Conservation (phyloP, 2,113 vertebrate species). For the Ceyx margarethae region DNA sequence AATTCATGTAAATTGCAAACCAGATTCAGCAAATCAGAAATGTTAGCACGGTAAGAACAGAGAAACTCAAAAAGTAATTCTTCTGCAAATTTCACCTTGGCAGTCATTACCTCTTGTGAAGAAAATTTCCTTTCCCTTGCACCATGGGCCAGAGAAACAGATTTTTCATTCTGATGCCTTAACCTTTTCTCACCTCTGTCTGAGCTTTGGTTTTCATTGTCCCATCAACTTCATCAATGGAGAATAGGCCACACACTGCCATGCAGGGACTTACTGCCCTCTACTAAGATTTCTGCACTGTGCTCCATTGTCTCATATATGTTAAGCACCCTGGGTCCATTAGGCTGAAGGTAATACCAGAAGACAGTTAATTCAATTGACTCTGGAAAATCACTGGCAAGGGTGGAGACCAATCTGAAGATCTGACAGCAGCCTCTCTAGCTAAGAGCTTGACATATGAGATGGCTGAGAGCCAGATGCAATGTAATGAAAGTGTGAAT, state of each 20-base stretch:
- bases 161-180: neutral
- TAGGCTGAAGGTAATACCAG: neutral
- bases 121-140: neutral
- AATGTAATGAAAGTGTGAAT: neutral
- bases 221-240: neutral
- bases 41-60: neutral
- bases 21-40: neutral
- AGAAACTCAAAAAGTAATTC: neutral
- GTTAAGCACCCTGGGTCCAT: neutral
- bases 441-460: neutral
- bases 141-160: neutral
- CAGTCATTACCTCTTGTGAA: neutral
- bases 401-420: neutral
- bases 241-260: neutral
- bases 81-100: neutral
- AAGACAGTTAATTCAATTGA: neutral
- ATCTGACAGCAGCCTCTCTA: neutral
- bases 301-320: neutral
- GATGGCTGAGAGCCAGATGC: neutral
- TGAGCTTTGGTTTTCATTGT: neutral
- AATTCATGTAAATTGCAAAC: conserved; percentile 34
- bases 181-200: neutral
- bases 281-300: neutral
- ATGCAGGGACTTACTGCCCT: neutral
- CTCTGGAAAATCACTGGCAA: neutral